Percentiles rank a stretch among this genome's conserved stretches.
Evolutionary conservation across 2,888 invertebrate species (phyloP).

Genomic region (Saturnia japonica): DNA sequence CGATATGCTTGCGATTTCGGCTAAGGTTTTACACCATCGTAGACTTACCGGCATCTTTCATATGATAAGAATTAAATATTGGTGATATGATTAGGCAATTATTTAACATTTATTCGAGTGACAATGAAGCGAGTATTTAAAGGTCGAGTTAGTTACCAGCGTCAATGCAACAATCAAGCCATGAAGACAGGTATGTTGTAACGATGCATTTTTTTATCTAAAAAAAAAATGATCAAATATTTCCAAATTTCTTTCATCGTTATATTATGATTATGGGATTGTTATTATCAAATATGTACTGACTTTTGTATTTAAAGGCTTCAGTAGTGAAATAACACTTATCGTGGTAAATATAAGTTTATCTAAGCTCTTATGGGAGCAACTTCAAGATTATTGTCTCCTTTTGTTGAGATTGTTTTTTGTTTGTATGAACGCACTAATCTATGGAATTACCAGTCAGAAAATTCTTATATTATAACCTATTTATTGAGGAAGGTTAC

Average conservation of each 20-base stretch:
- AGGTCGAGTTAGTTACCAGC: not conserved
- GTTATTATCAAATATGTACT: not conserved
- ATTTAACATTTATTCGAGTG: not conserved
- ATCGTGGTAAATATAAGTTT: not conserved
- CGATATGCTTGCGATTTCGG: conserved; percentile 36
- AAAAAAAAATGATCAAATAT: not conserved
- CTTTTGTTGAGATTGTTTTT: not conserved
- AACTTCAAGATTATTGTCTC: not conserved
- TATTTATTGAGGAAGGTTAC: no score
- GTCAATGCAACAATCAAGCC: not conserved
- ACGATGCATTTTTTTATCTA: not conserved
- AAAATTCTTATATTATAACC: no score
- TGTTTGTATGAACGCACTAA: no score
- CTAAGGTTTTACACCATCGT: conserved; percentile 38
- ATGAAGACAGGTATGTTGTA: not conserved
- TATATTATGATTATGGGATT: not conserved
- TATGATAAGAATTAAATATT: conserved; percentile 11
- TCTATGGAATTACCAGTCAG: no score
- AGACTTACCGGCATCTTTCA: conserved; percentile 44
- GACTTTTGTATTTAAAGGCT: no score
- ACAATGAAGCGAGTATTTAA: not conserved
- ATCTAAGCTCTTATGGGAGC: not conserved
- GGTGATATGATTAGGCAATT: not conserved
- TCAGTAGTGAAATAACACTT: no score
- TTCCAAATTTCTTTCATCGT: not conserved